These are phyloP conservation scores for Griposia aprilina DNA, from an alignment of 2,888 invertebrate species.

Conservation along the genomic window DNA sequence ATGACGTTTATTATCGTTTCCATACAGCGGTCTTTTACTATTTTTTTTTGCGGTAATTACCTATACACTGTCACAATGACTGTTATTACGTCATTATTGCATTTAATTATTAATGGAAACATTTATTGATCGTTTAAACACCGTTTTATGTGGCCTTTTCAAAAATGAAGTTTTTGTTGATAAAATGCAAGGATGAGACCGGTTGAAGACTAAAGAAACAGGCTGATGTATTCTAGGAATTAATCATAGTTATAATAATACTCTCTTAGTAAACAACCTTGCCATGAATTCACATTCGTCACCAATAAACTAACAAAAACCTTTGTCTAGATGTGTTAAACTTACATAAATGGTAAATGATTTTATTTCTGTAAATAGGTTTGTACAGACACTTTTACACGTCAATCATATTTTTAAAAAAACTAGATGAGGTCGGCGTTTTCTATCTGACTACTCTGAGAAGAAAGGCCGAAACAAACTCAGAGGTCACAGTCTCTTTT, in stretches of 20 bases:
- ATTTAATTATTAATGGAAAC: slow-evolving; percentile 60
- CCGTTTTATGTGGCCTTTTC: slow-evolving; percentile 48
- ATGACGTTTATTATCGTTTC: slow-evolving; percentile 49
- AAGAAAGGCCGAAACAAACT: no score
- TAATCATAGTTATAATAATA: neutral
- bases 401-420: no score
- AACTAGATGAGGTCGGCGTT: no score
- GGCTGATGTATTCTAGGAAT: neutral
- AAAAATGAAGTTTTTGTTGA: slow-evolving; percentile 30
- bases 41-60: slow-evolving; percentile 52
- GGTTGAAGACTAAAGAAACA: neutral
- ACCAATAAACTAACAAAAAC: neutral
- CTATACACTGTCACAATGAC: slow-evolving; percentile 31
- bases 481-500: no score
- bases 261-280: neutral
- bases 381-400: no score
- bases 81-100: slow-evolving; percentile 60
- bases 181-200: neutral
- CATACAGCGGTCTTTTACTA: slow-evolving; percentile 23
- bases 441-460: no score
- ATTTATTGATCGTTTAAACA: slow-evolving; percentile 21
- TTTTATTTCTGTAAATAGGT: no score
- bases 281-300: neutral
- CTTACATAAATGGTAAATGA: no score
- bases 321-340: no score